Conservation (phyloP, 2,888 invertebrate species). For the Molanna angustata region DNA sequence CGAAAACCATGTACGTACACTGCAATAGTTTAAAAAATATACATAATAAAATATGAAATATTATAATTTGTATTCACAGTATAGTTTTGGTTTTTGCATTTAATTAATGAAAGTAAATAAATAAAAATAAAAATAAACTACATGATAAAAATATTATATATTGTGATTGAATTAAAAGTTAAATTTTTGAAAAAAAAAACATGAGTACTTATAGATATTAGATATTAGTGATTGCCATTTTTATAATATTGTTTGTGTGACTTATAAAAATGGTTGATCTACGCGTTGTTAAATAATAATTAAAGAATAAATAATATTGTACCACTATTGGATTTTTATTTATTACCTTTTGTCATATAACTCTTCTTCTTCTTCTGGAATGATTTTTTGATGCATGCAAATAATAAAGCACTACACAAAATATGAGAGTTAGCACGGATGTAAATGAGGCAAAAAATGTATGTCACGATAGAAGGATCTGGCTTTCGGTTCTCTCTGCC, state of each 20-base stretch:
- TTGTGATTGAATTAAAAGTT: conserved; percentile 23
- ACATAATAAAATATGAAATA: not conserved
- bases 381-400: no score
- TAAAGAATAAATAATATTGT: conserved; percentile 65
- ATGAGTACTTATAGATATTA: conserved; percentile 35
- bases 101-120: not conserved
- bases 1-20: no score
- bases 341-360: no score
- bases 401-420: no score
- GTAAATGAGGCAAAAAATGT: no score
- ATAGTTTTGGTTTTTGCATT: not conserved
- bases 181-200: conserved; percentile 31
- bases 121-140: not conserved
- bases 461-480: no score
- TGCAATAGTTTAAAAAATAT: conserved; percentile 26
- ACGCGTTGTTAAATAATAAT: conserved; percentile 62
- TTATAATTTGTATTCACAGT: conserved; percentile 1
- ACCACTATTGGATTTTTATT: conserved; percentile 55
- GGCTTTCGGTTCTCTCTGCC: no score
- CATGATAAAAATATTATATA: conserved; percentile 11
- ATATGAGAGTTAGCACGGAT: no score
- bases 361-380: no score
- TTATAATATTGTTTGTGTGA: conserved; percentile 44
- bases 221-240: conserved; percentile 56
- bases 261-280: conserved; percentile 53